These are phyloP conservation scores for Mastigias papua DNA, from an alignment of 30 jellyfish, hydroid and myxozoan species.

Conservation along the genomic window DNA sequence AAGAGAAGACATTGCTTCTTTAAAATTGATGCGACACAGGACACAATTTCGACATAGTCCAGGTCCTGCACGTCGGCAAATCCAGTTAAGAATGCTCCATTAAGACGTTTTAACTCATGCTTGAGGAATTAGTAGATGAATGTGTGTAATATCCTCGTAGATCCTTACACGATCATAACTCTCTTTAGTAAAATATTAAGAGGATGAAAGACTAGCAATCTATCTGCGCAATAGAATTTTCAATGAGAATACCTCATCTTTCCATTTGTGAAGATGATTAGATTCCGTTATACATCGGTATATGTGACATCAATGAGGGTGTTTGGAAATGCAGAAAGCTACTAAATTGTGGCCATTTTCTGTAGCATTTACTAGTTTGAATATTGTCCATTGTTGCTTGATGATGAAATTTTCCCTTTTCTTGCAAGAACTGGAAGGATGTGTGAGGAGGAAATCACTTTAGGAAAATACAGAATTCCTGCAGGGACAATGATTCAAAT, in stretches of 20 bases:
- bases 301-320: too few relatives aligned
- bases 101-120: not conserved
- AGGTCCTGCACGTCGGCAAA: too few relatives aligned
- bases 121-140: too few relatives aligned
- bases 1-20: not conserved
- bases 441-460: conserved; percentile 3
- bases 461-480: conserved; percentile 29
- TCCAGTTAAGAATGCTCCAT: not conserved
- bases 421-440: conserved; percentile 18
- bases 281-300: too few relatives aligned
- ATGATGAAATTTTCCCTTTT: not conserved
- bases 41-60: not conserved
- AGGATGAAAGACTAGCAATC: too few relatives aligned
- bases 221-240: too few relatives aligned
- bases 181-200: too few relatives aligned
- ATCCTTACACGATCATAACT: too few relatives aligned
- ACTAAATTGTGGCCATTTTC: not conserved
- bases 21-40: not conserved
- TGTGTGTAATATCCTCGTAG: too few relatives aligned
- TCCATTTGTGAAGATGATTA: too few relatives aligned
- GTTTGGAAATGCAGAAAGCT: too few relatives aligned
- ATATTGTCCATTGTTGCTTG: not conserved
- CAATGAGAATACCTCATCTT: too few relatives aligned
- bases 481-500: conserved; percentile 1
- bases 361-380: not conserved